phyloP scores from a whole-genome alignment of 2,113 vertebrate species.

The Hiodon alosoides region DNA sequence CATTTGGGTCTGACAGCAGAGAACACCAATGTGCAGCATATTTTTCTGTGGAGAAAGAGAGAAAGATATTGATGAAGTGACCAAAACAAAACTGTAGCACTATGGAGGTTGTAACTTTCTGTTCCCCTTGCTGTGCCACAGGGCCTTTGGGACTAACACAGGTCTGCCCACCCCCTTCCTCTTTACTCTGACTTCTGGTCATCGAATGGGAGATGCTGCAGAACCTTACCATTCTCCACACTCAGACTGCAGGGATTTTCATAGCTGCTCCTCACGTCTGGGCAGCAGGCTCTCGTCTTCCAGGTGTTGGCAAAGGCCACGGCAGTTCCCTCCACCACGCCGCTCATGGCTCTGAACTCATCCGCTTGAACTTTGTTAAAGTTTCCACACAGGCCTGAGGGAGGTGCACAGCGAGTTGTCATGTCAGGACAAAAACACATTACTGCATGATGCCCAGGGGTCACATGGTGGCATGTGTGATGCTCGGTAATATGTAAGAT shows the following conservation, averaged over 20 bases:
- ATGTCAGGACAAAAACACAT: neutral
- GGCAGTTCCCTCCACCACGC: slow-evolving; percentile 52
- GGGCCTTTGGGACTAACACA: neutral
- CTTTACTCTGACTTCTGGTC: neutral
- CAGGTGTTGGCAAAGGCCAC: slow-evolving; percentile 61
- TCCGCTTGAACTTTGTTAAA: slow-evolving; percentile 59
- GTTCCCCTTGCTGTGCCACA: neutral
- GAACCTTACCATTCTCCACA: slow-evolving; percentile 54
- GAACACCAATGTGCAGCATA: slow-evolving; percentile 79
- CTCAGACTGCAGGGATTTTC: slow-evolving; percentile 59
- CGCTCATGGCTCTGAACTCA: slow-evolving; percentile 53
- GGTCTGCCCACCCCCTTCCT: neutral
- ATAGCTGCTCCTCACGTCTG: slow-evolving; percentile 41
- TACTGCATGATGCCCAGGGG: too few relatives aligned
- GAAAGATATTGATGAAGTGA: neutral
- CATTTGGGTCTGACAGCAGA: slow-evolving; percentile 51
- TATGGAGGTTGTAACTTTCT: neutral
- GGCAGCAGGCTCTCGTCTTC: slow-evolving; percentile 52
- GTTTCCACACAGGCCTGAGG: slow-evolving; percentile 62
- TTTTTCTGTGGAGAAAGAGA: slow-evolving; percentile 60
- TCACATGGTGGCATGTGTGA: neutral
- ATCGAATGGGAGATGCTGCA: neutral
- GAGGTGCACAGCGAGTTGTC: neutral
- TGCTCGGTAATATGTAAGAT: neutral
- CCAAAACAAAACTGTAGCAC: neutral